Conservation (phyloP, 2,113 vertebrate genomes). For the Tragelaphus scriptus region DNA sequence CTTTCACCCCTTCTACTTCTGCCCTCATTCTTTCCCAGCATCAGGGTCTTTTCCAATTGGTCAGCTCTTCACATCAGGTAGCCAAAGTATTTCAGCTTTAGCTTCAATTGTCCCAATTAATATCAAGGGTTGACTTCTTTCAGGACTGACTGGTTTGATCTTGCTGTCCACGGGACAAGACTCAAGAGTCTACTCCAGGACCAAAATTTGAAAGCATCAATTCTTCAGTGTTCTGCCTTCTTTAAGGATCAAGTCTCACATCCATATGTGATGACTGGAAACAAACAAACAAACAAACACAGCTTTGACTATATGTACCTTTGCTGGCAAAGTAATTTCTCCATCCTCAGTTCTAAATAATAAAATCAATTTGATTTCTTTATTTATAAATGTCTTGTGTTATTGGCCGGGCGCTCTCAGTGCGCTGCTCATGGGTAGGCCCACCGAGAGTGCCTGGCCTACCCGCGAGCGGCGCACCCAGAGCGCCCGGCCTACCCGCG, state of each 20-base stretch:
- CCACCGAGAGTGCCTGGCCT: no score
- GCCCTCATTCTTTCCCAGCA: background rate
- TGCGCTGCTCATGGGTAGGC: no score
- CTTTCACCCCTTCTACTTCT: background rate
- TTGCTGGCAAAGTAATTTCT: background rate
- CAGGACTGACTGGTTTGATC: background rate
- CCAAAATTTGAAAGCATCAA: background rate
- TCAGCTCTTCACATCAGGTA: background rate
- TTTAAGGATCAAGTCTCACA: background rate
- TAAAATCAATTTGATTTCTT: background rate
- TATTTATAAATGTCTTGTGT: background rate
- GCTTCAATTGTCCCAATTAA: background rate
- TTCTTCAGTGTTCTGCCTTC: no score
- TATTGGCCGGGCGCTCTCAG: background rate
- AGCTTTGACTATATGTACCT: background rate
- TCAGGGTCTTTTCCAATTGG: background rate
- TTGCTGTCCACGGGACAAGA: background rate
- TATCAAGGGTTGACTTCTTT: background rate
- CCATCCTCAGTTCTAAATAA: background rate
- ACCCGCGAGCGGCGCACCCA: no score
- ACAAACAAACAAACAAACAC: no score
- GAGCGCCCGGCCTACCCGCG: no score
- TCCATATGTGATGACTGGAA: accelerated
- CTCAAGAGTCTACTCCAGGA: background rate
- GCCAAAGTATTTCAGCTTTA: background rate